phyloP scores from a whole-genome alignment of 2,888 invertebrate genomes.

The Hemaris fuciformis region DNA sequence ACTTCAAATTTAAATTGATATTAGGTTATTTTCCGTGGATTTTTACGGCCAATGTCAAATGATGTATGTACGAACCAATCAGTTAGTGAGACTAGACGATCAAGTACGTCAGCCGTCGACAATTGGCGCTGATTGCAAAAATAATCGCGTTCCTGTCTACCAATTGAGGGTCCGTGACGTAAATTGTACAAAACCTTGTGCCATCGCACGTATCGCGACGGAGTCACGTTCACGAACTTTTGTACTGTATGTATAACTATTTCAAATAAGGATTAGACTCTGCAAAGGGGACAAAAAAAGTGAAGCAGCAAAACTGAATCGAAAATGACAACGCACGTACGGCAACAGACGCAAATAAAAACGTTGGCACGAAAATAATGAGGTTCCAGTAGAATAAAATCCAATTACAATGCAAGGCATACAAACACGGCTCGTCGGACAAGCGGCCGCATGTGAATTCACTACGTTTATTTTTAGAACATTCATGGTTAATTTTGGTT shows the following conservation, averaged over 20 bases:
- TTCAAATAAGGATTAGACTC: neutral
- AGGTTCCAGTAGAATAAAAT: neutral
- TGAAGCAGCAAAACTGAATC: neutral
- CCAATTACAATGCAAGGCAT: slow-evolving; percentile 7
- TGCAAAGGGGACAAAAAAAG: neutral
- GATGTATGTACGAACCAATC: slow-evolving; percentile 15
- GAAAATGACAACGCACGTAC: neutral
- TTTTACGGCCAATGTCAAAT: slow-evolving; percentile 35
- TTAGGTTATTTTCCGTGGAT: neutral
- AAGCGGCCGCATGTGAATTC: neutral
- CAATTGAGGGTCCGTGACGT: slow-evolving; percentile 54
- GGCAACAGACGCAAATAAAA: neutral
- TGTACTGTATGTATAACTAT: neutral
- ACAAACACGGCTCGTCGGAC: neutral
- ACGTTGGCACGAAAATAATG: slow-evolving; percentile 13
- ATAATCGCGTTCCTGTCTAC: slow-evolving; percentile 55
- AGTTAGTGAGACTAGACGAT: slow-evolving; percentile 21
- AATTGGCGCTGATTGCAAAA: slow-evolving; percentile 70
- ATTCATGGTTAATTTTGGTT: neutral
- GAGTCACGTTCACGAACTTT: neutral
- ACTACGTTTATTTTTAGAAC: neutral
- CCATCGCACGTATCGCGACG: neutral
- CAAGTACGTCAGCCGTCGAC: slow-evolving; percentile 34
- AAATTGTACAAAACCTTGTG: slow-evolving; percentile 21
- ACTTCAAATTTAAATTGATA: too few species aligned